A percentile compares a stretch with the other conserved stretches of the same genome.
Conservation (phyloP, 2,888 invertebrate species). For the Eucera pruinosa region DNA sequence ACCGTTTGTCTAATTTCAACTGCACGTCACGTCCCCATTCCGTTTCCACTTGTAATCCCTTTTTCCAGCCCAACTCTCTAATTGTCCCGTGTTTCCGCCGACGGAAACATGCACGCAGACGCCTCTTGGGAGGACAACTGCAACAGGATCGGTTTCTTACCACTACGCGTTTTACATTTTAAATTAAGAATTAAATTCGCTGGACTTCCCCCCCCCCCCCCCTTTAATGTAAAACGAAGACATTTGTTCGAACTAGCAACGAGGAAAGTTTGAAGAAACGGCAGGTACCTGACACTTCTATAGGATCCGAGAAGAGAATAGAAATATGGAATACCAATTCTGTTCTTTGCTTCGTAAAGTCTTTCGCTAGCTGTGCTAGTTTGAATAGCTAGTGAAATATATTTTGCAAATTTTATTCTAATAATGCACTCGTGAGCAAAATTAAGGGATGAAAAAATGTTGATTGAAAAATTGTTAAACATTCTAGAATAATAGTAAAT, state of each 20-base stretch:
- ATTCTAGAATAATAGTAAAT: too few relatives aligned
- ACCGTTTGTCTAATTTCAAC: constrained; percentile 30
- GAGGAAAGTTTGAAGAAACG: background rate
- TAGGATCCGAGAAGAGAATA: too few relatives aligned
- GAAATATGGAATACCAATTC: too few relatives aligned
- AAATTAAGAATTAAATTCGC: constrained; percentile 29
- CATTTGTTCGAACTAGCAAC: background rate
- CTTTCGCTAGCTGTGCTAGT: too few relatives aligned
- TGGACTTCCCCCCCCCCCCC: background rate
- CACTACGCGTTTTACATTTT: constrained; percentile 29
- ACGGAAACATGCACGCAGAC: constrained; percentile 23
- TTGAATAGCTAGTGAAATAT: too few relatives aligned
- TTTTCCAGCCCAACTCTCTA: constrained; percentile 32
- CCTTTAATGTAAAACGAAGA: background rate
- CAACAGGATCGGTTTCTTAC: constrained; percentile 43
- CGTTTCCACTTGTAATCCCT: constrained; percentile 46
- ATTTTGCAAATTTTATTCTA: too few relatives aligned
- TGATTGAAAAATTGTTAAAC: too few relatives aligned
- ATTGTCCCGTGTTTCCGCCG: constrained; percentile 45
- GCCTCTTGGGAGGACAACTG: constrained; percentile 30
- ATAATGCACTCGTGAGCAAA: too few relatives aligned
- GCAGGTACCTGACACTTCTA: too few relatives aligned
- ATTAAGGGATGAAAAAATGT: too few relatives aligned
- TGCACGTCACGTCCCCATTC: constrained; percentile 43
- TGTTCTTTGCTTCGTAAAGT: too few relatives aligned